Percentiles rank a stretch among this genome's conserved stretches.
These are phyloP conservation scores for Romanogobio albipinnatus DNA, from an alignment of 2,113 vertebrate species.

Conservation along the genomic window DNA sequence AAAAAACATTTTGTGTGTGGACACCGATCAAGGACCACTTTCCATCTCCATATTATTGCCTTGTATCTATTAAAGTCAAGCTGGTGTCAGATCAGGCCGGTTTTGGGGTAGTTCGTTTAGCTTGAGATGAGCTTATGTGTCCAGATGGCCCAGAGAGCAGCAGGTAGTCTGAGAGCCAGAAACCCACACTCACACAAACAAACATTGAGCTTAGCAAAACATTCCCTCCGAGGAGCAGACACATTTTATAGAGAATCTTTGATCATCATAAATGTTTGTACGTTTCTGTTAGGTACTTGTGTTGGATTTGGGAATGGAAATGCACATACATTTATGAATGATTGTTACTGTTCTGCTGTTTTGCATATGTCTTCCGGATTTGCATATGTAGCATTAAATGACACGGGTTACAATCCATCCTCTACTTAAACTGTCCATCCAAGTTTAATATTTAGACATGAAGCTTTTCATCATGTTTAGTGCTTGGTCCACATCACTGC, in stretches of 20 bases:
- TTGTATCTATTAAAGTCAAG: neutral
- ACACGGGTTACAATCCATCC: neutral
- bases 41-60: neutral
- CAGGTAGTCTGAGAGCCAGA: slow-evolving; percentile 36
- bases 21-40: neutral
- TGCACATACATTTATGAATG: slow-evolving; percentile 2
- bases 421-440: neutral
- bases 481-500: neutral
- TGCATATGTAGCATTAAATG: slow-evolving; percentile 17
- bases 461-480: neutral
- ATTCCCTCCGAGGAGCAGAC: neutral
- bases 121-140: slow-evolving; percentile 35
- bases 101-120: slow-evolving; percentile 3
- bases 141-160: slow-evolving; percentile 29
- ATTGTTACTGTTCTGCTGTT: slow-evolving; percentile 10
- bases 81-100: neutral
- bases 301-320: too few relatives aligned
- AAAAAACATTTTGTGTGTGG: neutral
- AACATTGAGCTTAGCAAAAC: slow-evolving; percentile 31
- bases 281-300: neutral
- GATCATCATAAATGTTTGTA: neutral
- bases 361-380: slow-evolving; percentile 31
- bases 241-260: neutral
- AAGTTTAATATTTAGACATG: neutral
- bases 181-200: neutral